phyloP scores from a whole-genome alignment of 2,797 vertebrate genomes.

The Benthosema pterotum region DNA sequence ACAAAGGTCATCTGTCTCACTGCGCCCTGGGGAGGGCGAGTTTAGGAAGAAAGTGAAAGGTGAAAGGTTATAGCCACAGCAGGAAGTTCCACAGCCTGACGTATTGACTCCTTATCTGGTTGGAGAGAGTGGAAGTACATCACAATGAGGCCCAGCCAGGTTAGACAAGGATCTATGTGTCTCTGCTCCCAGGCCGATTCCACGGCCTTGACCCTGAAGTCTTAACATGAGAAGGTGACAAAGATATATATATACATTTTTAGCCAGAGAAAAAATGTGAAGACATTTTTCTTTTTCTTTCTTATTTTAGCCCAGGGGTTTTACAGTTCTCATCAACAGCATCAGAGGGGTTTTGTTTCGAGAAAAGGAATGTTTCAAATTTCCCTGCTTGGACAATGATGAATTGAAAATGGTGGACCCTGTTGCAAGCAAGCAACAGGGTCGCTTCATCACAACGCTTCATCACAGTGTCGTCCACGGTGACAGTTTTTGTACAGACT shows the following conservation, averaged over 20 bases:
- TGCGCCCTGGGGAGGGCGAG: constrained; percentile 71
- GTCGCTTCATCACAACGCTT: too few relatives aligned
- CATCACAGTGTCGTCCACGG: too few relatives aligned
- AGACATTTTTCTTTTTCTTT: too few relatives aligned
- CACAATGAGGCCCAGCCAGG: neutral
- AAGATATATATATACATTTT: too few relatives aligned
- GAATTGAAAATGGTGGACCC: too few relatives aligned
- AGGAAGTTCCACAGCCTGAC: neutral
- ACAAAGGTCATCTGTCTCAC: constrained; percentile 82
- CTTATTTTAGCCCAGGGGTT: too few relatives aligned
- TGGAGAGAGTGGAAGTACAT: neutral
- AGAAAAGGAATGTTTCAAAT: too few relatives aligned
- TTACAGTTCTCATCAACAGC: too few relatives aligned
- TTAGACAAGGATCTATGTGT: neutral
- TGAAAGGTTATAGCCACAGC: constrained; percentile 9
- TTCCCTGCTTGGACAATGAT: neutral
- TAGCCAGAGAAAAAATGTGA: too few relatives aligned
- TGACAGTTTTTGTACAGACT: too few relatives aligned
- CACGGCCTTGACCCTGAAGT: constrained; percentile 1
- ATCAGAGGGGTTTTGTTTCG: too few relatives aligned
- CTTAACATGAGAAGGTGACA: neutral
- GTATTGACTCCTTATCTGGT: neutral
- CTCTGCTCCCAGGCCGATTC: neutral
- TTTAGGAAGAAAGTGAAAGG: constrained; percentile 9
- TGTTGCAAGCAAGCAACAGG: too few relatives aligned